Evolutionary conservation across 2,888 invertebrate species (phyloP), one percentile per base, ranked within the genome.

Genomic region (Acanthosepion esculentum): DNA sequence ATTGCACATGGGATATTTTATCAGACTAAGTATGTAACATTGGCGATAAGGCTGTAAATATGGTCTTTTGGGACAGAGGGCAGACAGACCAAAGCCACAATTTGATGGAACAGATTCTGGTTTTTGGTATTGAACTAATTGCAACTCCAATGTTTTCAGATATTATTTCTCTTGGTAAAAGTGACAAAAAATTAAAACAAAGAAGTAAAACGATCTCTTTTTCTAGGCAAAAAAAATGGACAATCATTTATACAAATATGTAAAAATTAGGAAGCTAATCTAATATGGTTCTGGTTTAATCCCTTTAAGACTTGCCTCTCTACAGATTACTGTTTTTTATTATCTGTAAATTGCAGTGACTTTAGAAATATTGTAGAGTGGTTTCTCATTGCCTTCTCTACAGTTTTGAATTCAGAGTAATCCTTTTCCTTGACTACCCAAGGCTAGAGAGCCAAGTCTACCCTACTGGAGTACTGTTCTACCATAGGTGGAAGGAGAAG

Each of bases 1-100:
- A n/a, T 78, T n/a, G n/a, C 78, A 78, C n/a, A 78, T 78, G 78
- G 78, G 78, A 78, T 78, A 78, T 78, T n/a, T 33, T n/a, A 78
- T n/a, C 78, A 33, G 78, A 33, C n/a, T 78, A 78, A 78, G n/a
- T 78, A 78, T 78, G n/a, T 78, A 33, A 78, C 33, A 18, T n/a
- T 33, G 5, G n/a, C n/a, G 78, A 78, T 78, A 78, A 78, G 78
- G n/a, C n/a, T 78, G 78, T 78, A n/a, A 78, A n/a, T 10, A 4
- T 3, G 18, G 15, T 78, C n/a, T 33, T 78, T 78, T 78, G 78
- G 78, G 78, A 33, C n/a, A 78, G n/a, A 78, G 78, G 33, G 12
- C 78, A 3, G 78, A 78, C 78, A 78, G 78, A 78, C 78, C 78
- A 78, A n/a, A 33, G 78, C 15, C 78, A 78, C 78, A 78, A n/a